These are phyloP conservation scores for Hymenochirus boettgeri DNA, from an alignment of 2,113 vertebrate species.

Conservation along the genomic window DNA sequence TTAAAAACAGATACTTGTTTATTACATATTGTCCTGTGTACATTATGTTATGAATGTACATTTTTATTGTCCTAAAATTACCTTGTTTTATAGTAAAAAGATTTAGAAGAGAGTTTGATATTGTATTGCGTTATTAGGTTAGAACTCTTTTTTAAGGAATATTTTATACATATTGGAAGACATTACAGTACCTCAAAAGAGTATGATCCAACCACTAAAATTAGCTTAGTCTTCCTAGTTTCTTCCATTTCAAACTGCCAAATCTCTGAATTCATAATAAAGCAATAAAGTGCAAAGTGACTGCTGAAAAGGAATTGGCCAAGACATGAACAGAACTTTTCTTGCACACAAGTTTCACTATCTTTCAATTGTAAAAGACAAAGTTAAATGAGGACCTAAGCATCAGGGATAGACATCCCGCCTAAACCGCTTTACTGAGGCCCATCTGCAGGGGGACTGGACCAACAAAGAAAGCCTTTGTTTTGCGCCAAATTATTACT, in stretches of 20 bases:
- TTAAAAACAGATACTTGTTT: no score
- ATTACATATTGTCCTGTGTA: no score
- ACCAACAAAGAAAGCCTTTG: no score
- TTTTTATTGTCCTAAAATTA: no score
- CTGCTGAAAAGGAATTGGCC: slow-evolving; percentile 14
- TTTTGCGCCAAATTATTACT: no score
- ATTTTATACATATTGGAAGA: slow-evolving; percentile 20
- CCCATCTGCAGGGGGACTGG: no score
- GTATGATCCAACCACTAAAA: slow-evolving; percentile 22
- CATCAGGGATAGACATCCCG: no score
- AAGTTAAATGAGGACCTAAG: not conserved
- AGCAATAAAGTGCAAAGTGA: slow-evolving; percentile 23
- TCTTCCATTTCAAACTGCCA: slow-evolving; percentile 32
- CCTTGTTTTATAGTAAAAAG: no score
- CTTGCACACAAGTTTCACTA: not conserved
- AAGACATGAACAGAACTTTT: not conserved
- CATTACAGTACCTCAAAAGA: slow-evolving; percentile 37
- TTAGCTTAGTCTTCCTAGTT: slow-evolving; percentile 26
- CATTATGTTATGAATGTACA: no score
- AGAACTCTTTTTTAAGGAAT: slow-evolving; percentile 6
- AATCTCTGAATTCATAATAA: slow-evolving; percentile 29
- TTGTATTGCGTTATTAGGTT: not conserved
- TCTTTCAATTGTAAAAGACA: slow-evolving; percentile 6
- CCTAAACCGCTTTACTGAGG: no score
- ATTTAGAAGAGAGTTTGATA: no score